phyloP scores from a whole-genome alignment of 2,797 vertebrate species.

The Leptatherina wallacei region DNA sequence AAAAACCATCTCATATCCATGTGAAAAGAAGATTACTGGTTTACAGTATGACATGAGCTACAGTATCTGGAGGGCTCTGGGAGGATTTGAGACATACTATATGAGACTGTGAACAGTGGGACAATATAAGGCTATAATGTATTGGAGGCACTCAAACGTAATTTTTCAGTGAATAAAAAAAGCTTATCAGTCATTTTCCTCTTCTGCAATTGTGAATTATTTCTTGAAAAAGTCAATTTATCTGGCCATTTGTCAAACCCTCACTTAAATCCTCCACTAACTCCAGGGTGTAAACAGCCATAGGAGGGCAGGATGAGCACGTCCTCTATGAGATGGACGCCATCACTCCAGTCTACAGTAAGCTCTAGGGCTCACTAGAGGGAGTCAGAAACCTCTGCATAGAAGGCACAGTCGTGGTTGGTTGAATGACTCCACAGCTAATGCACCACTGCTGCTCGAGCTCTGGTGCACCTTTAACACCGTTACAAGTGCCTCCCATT shows the following conservation, averaged over 20 bases:
- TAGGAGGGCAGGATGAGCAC: slow-evolving; percentile 49
- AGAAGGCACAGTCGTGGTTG: slow-evolving; percentile 64
- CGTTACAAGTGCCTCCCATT: slow-evolving; percentile 65
- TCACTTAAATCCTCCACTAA: slow-evolving; percentile 32
- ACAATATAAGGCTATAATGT: slow-evolving; percentile 27
- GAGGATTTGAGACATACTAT: slow-evolving; percentile 22
- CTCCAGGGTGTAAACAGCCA: slow-evolving; percentile 44
- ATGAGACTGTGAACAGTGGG: slow-evolving; percentile 34
- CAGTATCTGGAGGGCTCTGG: slow-evolving; percentile 32
- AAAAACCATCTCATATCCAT: slow-evolving; percentile 59
- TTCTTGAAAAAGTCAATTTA: slow-evolving; percentile 20
- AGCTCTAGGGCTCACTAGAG: slow-evolving; percentile 82
- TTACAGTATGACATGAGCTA: slow-evolving; percentile 52
- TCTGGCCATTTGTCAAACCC: slow-evolving; percentile 9
- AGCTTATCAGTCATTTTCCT: slow-evolving; percentile 15
- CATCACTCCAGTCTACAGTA: slow-evolving; percentile 75
- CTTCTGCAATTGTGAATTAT: slow-evolving; percentile 12
- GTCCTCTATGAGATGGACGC: slow-evolving; percentile 64
- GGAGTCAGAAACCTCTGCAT: slow-evolving; percentile 83
- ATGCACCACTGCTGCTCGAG: slow-evolving; percentile 77
- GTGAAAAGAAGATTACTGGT: slow-evolving; percentile 68
- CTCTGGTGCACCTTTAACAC: slow-evolving; percentile 66
- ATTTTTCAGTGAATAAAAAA: slow-evolving; percentile 13
- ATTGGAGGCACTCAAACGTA: slow-evolving; percentile 15
- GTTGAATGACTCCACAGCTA: slow-evolving; percentile 77